phyloP scores from a whole-genome alignment of 2,888 invertebrate species.

The Himalopsyche kuldschensis region DNA sequence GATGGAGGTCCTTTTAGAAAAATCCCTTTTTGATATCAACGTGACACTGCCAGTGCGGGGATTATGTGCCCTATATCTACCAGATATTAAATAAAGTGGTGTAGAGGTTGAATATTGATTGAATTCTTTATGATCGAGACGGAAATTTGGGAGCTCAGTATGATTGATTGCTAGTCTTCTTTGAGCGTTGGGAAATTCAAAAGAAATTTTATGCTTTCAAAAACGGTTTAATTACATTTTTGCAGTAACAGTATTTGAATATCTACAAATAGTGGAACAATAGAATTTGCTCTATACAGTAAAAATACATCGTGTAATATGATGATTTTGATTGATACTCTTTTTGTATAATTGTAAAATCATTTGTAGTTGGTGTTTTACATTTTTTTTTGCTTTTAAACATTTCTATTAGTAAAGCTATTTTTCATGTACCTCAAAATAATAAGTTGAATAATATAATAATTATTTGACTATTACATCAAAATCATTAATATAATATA shows the following conservation, averaged over 20 bases:
- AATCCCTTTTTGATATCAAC: conserved; percentile 36
- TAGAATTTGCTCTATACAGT: too few relatives aligned
- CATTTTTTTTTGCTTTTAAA: too few relatives aligned
- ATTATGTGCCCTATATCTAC: not conserved
- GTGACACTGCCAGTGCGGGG: conserved; percentile 13
- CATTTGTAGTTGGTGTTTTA: too few relatives aligned
- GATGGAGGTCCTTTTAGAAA: conserved; percentile 37
- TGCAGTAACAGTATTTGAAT: not conserved
- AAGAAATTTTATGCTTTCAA: not conserved
- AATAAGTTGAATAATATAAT: too few relatives aligned
- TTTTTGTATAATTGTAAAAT: too few relatives aligned
- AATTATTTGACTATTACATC: too few relatives aligned
- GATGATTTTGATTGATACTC: too few relatives aligned
- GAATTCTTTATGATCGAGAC: not conserved
- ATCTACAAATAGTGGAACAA: too few relatives aligned
- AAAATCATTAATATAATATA: too few relatives aligned
- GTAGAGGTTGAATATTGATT: conserved; percentile 20
- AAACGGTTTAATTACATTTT: not conserved
- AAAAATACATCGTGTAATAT: too few relatives aligned
- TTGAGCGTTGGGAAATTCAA: not conserved
- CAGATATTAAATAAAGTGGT: conserved; percentile 20
- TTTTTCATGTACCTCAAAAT: too few relatives aligned
- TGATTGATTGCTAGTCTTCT: not conserved
- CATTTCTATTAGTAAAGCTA: too few relatives aligned
- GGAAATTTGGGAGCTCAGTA: not conserved